Conservation (phyloP, 2,797 vertebrate species). For the Esox lucius region DNA sequence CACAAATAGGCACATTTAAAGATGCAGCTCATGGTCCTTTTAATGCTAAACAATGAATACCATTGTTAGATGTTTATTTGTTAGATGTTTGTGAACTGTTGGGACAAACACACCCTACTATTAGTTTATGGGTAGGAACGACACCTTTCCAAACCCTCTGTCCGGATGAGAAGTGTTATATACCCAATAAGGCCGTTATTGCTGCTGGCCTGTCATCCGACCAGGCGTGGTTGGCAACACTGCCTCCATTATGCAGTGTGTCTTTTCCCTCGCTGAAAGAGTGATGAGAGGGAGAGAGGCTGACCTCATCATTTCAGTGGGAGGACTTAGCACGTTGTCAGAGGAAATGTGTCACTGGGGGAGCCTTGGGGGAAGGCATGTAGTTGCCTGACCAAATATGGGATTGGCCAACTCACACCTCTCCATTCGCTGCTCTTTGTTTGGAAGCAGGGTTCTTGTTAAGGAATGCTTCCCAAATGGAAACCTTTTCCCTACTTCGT, state of each 20-base stretch:
- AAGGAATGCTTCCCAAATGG: not conserved
- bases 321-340: slow-evolving; percentile 21
- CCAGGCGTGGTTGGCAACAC: not conserved
- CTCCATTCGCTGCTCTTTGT: slow-evolving; percentile 69
- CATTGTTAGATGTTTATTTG: not conserved
- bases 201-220: not conserved
- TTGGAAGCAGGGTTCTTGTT: not conserved
- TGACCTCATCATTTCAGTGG: slow-evolving; percentile 5
- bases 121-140: too few species aligned
- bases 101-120: too few species aligned
- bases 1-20: too few species aligned
- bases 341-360: slow-evolving; percentile 42
- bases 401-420: slow-evolving; percentile 78
- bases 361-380: slow-evolving; percentile 19
- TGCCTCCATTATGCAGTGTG: not conserved
- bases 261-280: not conserved
- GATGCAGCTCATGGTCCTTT: too few species aligned
- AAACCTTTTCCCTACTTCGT: not conserved
- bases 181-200: not conserved
- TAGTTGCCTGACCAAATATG: slow-evolving; percentile 64
- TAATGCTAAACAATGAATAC: not conserved
- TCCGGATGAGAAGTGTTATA: not conserved
- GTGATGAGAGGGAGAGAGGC: not conserved
- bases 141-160: too few species aligned
- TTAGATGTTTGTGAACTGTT: not conserved